Evolutionary conservation across 2,797 vertebrate genomes (phyloP).

Genomic region (Tarsius wallacei): DNA sequence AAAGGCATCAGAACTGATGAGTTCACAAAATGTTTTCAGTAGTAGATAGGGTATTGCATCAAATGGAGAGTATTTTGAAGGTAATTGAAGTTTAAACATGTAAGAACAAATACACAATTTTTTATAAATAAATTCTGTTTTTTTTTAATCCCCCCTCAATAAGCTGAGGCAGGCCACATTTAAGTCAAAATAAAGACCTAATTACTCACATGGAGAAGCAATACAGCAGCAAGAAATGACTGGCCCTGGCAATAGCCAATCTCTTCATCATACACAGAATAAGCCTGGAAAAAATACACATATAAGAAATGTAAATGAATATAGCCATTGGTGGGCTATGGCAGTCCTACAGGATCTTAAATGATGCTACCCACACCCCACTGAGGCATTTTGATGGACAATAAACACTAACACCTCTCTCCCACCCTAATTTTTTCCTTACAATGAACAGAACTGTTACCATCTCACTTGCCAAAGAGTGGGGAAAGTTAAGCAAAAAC

Average conservation of each 20-base stretch:
- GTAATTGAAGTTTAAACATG: no score
- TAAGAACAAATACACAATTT: no score
- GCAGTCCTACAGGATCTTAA: neutral
- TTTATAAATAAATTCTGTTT: no score
- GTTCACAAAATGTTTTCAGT: no score
- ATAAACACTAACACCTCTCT: slow-evolving; percentile 15
- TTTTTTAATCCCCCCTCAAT: no score
- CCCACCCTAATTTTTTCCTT: slow-evolving; percentile 13
- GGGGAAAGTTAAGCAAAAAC: slow-evolving; percentile 22
- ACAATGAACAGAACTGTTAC: neutral
- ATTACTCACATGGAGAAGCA: slow-evolving; percentile 97
- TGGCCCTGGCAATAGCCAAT: slow-evolving; percentile 99
- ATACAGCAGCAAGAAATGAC: slow-evolving; percentile 98
- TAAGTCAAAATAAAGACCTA: neutral
- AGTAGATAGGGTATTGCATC: no score
- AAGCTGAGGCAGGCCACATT: neutral
- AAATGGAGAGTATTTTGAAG: no score
- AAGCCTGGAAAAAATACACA: slow-evolving; percentile 93
- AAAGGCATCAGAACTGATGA: no score
- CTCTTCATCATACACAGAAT: slow-evolving; percentile 99
- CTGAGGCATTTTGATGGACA: neutral
- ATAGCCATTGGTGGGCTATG: neutral
- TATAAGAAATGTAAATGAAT: neutral
- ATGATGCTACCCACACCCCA: neutral
- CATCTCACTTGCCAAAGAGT: neutral